These are phyloP conservation scores for Protobothrops mucrosquamatus DNA, from an alignment of 2,113 vertebrate genomes.

Conservation along the genomic window DNA sequence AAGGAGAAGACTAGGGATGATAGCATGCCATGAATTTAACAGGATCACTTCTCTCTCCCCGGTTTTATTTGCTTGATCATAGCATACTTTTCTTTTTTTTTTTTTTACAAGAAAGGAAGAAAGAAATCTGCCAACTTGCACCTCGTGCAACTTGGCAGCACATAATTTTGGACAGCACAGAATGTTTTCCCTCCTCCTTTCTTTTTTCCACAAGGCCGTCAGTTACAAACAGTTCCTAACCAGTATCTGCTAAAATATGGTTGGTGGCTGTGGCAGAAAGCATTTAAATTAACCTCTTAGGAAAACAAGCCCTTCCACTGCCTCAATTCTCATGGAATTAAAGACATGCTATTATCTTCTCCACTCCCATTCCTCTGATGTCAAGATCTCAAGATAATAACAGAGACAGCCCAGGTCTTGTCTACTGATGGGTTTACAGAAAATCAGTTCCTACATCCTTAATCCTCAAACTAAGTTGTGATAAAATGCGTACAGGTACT, in stretches of 20 bases:
- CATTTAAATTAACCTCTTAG: background rate
- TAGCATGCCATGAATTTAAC: background rate
- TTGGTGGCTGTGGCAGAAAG: background rate
- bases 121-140: background rate
- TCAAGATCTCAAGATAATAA: background rate
- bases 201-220: background rate
- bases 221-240: background rate
- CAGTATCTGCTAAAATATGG: background rate
- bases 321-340: background rate
- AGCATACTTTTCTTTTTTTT: background rate
- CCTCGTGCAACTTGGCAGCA: constrained; percentile 11
- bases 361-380: background rate
- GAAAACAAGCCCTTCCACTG: background rate
- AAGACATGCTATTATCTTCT: background rate
- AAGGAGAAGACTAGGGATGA: background rate
- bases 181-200: background rate
- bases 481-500: background rate
- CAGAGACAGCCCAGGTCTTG: background rate
- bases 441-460: background rate
- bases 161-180: constrained; percentile 5
- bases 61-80: background rate
- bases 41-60: background rate
- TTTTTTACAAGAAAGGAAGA: background rate
- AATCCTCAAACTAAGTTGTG: background rate
- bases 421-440: background rate